Evolutionary conservation across 2,888 invertebrate genomes (phyloP).

Genomic region (Spialia ferax): DNA sequence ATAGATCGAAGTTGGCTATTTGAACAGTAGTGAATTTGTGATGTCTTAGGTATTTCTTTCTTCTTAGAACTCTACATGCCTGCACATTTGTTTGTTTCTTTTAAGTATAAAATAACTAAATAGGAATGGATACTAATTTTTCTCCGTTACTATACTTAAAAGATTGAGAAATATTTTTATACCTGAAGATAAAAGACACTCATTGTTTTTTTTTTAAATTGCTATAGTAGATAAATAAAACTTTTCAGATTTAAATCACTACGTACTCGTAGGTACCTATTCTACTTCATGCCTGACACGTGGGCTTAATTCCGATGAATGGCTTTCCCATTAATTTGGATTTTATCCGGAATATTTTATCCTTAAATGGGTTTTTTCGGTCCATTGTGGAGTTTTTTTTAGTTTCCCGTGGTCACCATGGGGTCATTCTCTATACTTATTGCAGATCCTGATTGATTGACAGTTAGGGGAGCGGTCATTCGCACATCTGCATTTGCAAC

Average conservation of each 20-base stretch:
- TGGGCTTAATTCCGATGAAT: slow-evolving; percentile 61
- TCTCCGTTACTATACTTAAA: too few relatives aligned
- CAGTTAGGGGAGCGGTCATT: slow-evolving; percentile 76
- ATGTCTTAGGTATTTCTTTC: too few relatives aligned
- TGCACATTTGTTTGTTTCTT: too few relatives aligned
- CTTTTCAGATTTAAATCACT: not conserved
- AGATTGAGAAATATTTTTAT: too few relatives aligned
- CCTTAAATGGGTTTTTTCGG: slow-evolving; percentile 67
- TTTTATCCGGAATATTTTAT: slow-evolving; percentile 67
- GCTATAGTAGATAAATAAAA: not conserved
- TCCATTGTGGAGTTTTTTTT: slow-evolving; percentile 63
- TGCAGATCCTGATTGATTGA: slow-evolving; percentile 76
- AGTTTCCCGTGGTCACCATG: slow-evolving; percentile 80
- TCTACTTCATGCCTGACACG: slow-evolving; percentile 56
- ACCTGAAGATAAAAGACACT: too few relatives aligned
- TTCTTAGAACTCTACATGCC: too few relatives aligned
- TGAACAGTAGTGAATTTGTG: too few relatives aligned
- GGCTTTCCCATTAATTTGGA: slow-evolving; percentile 67
- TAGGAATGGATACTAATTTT: too few relatives aligned
- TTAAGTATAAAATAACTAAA: too few relatives aligned
- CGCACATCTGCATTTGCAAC: slow-evolving; percentile 67
- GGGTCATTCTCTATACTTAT: slow-evolving; percentile 77
- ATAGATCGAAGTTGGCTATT: too few relatives aligned
- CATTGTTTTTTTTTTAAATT: not conserved
- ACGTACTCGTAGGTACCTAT: too few relatives aligned